phyloP scores from a whole-genome alignment of 2,113 vertebrate genomes.

The Silurus asotus region DNA sequence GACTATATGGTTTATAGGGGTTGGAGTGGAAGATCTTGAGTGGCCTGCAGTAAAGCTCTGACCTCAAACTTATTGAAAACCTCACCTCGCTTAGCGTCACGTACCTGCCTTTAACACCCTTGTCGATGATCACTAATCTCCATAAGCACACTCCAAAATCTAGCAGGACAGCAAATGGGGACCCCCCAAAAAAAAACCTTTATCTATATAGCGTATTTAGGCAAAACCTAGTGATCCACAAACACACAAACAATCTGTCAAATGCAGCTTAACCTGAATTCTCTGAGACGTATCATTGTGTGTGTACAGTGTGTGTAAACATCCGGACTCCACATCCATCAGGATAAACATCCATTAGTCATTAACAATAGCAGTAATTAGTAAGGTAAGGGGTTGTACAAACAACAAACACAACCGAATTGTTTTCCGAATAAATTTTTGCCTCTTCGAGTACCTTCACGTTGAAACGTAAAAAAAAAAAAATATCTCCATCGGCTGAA shows the following conservation, averaged over 20 bases:
- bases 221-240: not conserved
- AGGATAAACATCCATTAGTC: not conserved
- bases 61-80: too few species aligned
- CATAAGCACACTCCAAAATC: too few species aligned
- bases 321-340: not conserved
- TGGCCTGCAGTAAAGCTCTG: too few species aligned
- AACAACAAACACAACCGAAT: not conserved
- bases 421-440: not conserved
- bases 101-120: too few species aligned
- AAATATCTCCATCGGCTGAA: not conserved
- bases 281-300: not conserved
- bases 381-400: not conserved
- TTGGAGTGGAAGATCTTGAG: too few species aligned
- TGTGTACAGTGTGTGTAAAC: not conserved
- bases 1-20: too few species aligned
- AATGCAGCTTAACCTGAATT: not conserved
- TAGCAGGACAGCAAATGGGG: too few species aligned
- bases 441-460: not conserved
- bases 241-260: not conserved
- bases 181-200: too few species aligned
- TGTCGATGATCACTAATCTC: too few species aligned
- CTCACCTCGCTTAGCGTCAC: too few species aligned
- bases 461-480: not conserved
- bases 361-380: not conserved
- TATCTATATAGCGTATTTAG: too few species aligned